Evolutionary conservation across 1,140 invertebrate genomes (phyloP).

Genomic region (Lepidostoma basale): DNA sequence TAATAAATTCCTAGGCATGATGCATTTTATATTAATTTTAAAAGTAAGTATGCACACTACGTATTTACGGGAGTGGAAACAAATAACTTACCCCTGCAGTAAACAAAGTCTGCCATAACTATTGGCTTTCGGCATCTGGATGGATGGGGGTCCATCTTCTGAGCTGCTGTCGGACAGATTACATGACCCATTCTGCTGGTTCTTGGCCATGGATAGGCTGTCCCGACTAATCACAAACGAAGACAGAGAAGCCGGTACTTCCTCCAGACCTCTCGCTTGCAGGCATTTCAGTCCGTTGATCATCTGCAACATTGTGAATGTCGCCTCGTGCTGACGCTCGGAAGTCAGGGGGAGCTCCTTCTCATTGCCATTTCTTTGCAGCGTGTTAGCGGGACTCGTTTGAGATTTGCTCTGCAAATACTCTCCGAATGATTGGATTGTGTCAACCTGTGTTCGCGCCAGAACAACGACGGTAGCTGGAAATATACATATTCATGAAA

Average conservation of each 20-base stretch:
- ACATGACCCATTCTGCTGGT: slow-evolving; percentile 58
- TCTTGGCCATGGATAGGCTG: slow-evolving; percentile 44
- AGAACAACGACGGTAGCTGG: slow-evolving; percentile 77
- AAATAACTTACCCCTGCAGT: slow-evolving; percentile 69
- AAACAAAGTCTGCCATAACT: slow-evolving; percentile 70
- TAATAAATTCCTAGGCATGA: too few species aligned
- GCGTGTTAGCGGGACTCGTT: slow-evolving; percentile 55
- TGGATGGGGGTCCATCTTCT: slow-evolving; percentile 55
- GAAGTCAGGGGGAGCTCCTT: slow-evolving; percentile 51
- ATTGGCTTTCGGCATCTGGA: slow-evolving; percentile 59
- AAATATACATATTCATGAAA: slow-evolving; percentile 48
- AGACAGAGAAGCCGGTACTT: slow-evolving; percentile 70
- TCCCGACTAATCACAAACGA: slow-evolving; percentile 69
- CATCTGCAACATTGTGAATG: slow-evolving; percentile 78
- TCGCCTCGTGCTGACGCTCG: slow-evolving; percentile 58
- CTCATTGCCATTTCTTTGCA: slow-evolving; percentile 54
- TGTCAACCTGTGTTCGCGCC: slow-evolving; percentile 71
- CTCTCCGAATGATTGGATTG: slow-evolving; percentile 69
- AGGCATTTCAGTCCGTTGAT: slow-evolving; percentile 81
- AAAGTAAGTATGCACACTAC: too few species aligned
- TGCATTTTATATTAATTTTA: too few species aligned
- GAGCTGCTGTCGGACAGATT: slow-evolving; percentile 49
- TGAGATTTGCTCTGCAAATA: slow-evolving; percentile 54
- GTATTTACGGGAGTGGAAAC: too few species aligned
- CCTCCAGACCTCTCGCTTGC: slow-evolving; percentile 83